phyloP scores from a whole-genome alignment of 2,888 invertebrate species.

The Zonitis immaculata region DNA sequence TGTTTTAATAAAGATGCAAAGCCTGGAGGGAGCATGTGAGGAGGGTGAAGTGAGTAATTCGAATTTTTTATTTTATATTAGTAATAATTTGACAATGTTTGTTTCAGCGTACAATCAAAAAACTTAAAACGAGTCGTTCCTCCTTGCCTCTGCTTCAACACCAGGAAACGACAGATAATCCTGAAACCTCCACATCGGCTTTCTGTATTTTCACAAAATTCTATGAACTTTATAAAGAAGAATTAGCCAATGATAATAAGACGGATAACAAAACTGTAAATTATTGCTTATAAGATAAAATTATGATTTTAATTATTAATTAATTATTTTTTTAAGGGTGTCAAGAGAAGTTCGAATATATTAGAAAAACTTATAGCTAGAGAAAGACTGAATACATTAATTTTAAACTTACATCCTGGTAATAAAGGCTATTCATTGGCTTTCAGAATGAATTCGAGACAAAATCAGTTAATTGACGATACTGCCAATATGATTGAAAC shows the following conservation, averaged over 20 bases:
- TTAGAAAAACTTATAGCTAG: conserved; percentile 79
- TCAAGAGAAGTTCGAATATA: conserved; percentile 64
- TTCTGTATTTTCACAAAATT: conserved; percentile 49
- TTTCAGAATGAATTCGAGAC: conserved; percentile 35
- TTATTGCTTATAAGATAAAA: too few species aligned
- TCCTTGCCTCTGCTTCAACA: conserved; percentile 42
- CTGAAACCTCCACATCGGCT: conserved; percentile 30
- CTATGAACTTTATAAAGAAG: conserved; percentile 46
- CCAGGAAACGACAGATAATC: conserved; percentile 35
- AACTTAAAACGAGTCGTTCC: conserved; percentile 41
- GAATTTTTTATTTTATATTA: too few species aligned
- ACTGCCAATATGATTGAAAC: conserved; percentile 65
- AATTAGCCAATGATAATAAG: conserved; percentile 24
- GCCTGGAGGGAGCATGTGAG: conserved; percentile 62
- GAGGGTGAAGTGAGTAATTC: conserved; percentile 59
- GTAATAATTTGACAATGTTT: too few species aligned
- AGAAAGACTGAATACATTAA: conserved; percentile 83
- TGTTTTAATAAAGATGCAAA: conserved; percentile 57
- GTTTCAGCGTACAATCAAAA: conserved; percentile 43
- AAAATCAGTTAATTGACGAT: conserved; percentile 52
- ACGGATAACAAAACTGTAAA: conserved; percentile 17
- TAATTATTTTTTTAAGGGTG: conserved; percentile 49
- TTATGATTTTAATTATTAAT: conserved; percentile 4
- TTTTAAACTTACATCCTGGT: conserved; percentile 86
- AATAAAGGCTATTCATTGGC: conserved; percentile 81